A percentile compares a stretch with the other conserved stretches of the same genome.
These are phyloP conservation scores for Siniperca chuatsi DNA, from an alignment of 2,113 vertebrate species.

Conservation along the genomic window DNA sequence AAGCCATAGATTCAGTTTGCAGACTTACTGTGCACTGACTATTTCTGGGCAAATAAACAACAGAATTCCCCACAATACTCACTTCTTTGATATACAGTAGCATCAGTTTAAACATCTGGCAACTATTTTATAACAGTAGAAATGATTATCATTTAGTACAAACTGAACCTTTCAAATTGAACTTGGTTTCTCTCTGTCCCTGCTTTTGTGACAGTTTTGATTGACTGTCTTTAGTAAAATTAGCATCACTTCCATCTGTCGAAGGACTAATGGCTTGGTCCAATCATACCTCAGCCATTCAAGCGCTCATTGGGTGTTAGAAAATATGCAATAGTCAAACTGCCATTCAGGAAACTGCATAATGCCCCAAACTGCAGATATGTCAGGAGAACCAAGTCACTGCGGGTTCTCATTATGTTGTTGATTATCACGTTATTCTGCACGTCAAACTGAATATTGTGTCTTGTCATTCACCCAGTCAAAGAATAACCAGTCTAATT, in stretches of 20 bases:
- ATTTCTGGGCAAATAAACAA: constrained; percentile 36
- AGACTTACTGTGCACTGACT: constrained; percentile 22
- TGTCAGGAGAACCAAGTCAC: constrained; percentile 44
- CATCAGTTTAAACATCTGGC: constrained; percentile 1
- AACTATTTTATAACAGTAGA: not conserved
- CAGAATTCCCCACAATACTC: not conserved
- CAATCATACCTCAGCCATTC: constrained; percentile 14
- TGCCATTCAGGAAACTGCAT: constrained; percentile 18
- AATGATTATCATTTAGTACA: not conserved
- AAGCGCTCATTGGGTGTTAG: constrained; percentile 1
- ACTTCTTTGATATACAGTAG: not conserved
- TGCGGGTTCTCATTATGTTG: constrained; percentile 50
- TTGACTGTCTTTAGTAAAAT: constrained; percentile 28
- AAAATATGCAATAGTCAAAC: constrained; percentile 16
- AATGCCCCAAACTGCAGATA: constrained; percentile 34
- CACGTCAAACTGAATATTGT: constrained; percentile 58
- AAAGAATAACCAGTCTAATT: constrained; percentile 55
- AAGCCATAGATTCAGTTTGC: constrained; percentile 29
- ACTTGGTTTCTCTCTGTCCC: not conserved
- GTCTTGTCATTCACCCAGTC: constrained; percentile 58
- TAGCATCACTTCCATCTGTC: constrained; percentile 33
- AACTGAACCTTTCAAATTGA: constrained; percentile 5
- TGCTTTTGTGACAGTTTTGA: constrained; percentile 42
- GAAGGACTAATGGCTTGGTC: constrained; percentile 31
- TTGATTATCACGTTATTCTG: constrained; percentile 62